Percentiles rank a stretch among this genome's conserved stretches.
Evolutionary conservation across 2,797 vertebrate genomes (phyloP).

Genomic region (Centropyge bicolor): DNA sequence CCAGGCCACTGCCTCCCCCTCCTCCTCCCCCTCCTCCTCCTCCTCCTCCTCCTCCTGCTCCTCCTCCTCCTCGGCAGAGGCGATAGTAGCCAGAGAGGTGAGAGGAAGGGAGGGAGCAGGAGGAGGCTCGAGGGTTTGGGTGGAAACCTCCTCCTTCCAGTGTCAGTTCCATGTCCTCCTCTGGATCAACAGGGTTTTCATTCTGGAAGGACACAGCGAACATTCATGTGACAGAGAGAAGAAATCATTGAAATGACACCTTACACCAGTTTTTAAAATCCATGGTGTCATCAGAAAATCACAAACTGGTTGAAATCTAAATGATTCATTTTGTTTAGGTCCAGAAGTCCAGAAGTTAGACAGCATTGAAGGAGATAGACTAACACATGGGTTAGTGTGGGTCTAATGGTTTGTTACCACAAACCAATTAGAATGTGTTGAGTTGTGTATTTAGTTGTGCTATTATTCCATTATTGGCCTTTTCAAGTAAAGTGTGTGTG

Average conservation of each 20-base stretch:
- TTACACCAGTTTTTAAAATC: not conserved
- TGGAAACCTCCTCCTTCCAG: slow-evolving; percentile 50
- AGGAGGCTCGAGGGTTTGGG: slow-evolving; percentile 44
- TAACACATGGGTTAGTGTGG: not conserved
- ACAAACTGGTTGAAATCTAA: too few relatives aligned
- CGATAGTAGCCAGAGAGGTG: slow-evolving; percentile 54
- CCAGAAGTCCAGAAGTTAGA: too few relatives aligned
- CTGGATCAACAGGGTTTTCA: slow-evolving; percentile 53
- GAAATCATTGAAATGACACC: not conserved
- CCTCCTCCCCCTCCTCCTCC: slow-evolving; percentile 17
- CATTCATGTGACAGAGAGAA: not conserved
- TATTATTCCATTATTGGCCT: too few relatives aligned
- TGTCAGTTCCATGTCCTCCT: slow-evolving; percentile 63
- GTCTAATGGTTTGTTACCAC: not conserved
- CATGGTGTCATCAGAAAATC: not conserved
- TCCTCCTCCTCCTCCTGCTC: slow-evolving; percentile 21
- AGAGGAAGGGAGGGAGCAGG: slow-evolving; percentile 41
- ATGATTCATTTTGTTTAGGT: too few relatives aligned
- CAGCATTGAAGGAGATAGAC: not conserved
- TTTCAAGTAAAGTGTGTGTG: not conserved
- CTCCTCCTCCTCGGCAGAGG: slow-evolving; percentile 29
- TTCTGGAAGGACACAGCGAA: slow-evolving; percentile 50
- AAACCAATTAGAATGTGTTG: not conserved
- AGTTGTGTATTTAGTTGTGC: not conserved
- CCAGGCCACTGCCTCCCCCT: not conserved